phyloP scores from a whole-genome alignment of 2,888 invertebrate genomes.

The Orthosia incerta region DNA sequence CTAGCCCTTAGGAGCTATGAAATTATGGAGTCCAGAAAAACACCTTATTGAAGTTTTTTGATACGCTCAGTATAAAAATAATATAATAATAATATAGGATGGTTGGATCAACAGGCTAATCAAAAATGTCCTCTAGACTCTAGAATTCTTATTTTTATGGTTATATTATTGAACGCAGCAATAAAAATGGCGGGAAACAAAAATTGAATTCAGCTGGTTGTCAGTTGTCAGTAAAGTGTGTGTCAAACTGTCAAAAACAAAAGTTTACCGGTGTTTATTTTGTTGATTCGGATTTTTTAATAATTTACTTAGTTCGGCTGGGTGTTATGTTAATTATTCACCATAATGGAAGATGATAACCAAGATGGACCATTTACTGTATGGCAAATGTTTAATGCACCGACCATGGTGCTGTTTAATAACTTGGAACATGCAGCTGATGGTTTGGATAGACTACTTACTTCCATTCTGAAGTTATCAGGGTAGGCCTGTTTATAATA shows the following conservation, averaged over 20 bases:
- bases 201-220: conserved; percentile 27
- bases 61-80: no score
- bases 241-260: conserved; percentile 16
- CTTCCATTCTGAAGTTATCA: conserved; percentile 91
- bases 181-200: conserved; percentile 47
- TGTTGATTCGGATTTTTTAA: background rate
- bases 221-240: background rate
- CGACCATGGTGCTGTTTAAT: conserved; percentile 91
- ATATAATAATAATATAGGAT: no score
- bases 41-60: no score
- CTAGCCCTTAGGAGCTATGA: no score
- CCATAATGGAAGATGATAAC: conserved; percentile 84
- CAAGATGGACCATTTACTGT: conserved; percentile 87
- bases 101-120: background rate
- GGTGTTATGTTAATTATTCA: background rate
- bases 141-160: background rate
- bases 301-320: background rate
- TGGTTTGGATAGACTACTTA: conserved; percentile 90
- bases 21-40: no score
- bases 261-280: conserved; percentile 21
- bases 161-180: background rate
- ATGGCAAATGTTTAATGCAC: conserved; percentile 93
- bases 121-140: conserved; percentile 1
- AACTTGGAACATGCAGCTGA: conserved; percentile 90
- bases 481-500: conserved; percentile 74